A percentile compares a stretch with the other conserved stretches of the same genome.
Evolutionary conservation across 2,888 invertebrate species (phyloP).

Genomic region (Sympetrum striolatum): DNA sequence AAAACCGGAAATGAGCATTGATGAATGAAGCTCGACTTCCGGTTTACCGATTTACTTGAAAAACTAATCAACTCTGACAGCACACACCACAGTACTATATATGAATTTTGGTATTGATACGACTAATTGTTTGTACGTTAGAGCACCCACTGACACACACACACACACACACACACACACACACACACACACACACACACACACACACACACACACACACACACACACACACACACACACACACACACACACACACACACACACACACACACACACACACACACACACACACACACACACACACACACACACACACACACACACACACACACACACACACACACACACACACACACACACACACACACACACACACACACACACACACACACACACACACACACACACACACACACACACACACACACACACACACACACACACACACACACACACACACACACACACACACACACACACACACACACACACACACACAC

Average conservation of each 20-base stretch:
- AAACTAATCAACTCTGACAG: too few species aligned
- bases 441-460: conserved; percentile 45
- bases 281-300: conserved; percentile 45
- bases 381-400: conserved; percentile 45
- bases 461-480: conserved; percentile 45
- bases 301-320: conserved; percentile 45
- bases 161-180: conserved; percentile 45
- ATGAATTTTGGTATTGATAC: too few species aligned
- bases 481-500: conserved; percentile 45
- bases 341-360: conserved; percentile 45
- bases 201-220: conserved; percentile 45
- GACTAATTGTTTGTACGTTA: too few species aligned
- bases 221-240: conserved; percentile 45
- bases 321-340: conserved; percentile 45
- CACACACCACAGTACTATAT: too few species aligned
- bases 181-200: conserved; percentile 45
- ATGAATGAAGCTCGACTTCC: too few species aligned
- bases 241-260: conserved; percentile 45
- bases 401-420: conserved; percentile 45
- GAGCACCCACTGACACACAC: conserved; percentile 42
- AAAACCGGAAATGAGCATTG: too few species aligned
- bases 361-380: conserved; percentile 45
- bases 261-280: conserved; percentile 45
- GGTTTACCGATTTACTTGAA: too few species aligned
- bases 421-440: conserved; percentile 45